phyloP scores from a whole-genome alignment of 2,888 invertebrate genomes.

The Dicranocentrus wangi region DNA sequence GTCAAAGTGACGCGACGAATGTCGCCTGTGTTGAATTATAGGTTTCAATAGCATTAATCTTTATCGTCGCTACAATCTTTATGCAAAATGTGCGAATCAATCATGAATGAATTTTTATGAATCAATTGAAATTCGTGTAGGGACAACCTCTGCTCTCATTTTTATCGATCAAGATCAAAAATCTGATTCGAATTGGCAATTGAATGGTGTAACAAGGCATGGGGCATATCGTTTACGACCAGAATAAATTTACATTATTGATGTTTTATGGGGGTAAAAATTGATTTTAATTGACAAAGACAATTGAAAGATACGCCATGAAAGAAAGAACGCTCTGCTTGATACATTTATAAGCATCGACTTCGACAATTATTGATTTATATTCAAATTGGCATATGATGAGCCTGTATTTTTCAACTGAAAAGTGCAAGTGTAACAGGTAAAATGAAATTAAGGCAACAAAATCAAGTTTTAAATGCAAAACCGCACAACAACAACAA shows the following conservation, averaged over 20 bases:
- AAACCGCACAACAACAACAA: conserved; percentile 16
- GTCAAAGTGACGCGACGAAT: not conserved
- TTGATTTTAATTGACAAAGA: conserved; percentile 48
- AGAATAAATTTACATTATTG: conserved; percentile 47
- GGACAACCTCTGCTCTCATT: conserved; percentile 11
- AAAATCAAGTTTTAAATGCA: conserved; percentile 53
- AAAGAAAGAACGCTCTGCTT: too few species aligned
- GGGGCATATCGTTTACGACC: conserved; percentile 34
- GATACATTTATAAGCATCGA: too few species aligned
- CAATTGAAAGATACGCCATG: too few species aligned
- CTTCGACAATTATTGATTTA: conserved; percentile 15
- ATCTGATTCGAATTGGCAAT: conserved; percentile 34
- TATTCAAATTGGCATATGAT: not conserved
- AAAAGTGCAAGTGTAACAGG: conserved; percentile 20
- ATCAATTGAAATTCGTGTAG: not conserved
- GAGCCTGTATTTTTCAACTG: not conserved
- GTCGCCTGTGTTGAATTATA: conserved; percentile 17
- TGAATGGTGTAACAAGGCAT: conserved; percentile 32
- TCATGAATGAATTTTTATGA: too few species aligned
- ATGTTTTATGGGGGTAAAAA: conserved; percentile 46
- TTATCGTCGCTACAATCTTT: too few species aligned
- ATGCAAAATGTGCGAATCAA: conserved; percentile 16
- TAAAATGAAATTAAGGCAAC: conserved; percentile 21
- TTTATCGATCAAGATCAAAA: conserved; percentile 13
- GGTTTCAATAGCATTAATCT: too few species aligned